phyloP scores from a whole-genome alignment of 2,113 vertebrate genomes.

The Heterocephalus glaber region DNA sequence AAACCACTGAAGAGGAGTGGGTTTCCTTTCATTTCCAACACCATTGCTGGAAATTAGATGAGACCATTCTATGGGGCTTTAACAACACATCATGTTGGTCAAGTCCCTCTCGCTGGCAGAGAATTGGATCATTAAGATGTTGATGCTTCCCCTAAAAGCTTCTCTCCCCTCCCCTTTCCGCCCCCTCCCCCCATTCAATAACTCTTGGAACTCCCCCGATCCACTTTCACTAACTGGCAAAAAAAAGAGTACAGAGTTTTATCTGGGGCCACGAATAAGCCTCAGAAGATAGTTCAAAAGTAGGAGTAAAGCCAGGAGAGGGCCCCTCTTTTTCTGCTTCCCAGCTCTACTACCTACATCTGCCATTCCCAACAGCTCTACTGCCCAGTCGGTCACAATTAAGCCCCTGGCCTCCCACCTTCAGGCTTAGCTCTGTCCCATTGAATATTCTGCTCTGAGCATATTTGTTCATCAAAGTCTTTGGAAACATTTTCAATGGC shows the following conservation, averaged over 20 bases:
- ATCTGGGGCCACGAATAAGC: background rate
- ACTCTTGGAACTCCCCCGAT: constrained; percentile 1
- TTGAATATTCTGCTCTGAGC: background rate
- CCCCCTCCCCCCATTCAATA: background rate
- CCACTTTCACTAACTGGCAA: background rate
- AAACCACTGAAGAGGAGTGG: background rate
- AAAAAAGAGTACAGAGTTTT: background rate
- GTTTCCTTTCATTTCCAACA: background rate
- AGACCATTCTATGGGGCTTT: constrained; percentile 44
- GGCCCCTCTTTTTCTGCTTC: background rate
- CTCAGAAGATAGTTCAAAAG: background rate
- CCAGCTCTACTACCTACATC: background rate
- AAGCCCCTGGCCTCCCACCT: background rate
- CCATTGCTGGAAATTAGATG: background rate
- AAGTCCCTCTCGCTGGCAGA: background rate
- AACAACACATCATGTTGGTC: constrained; percentile 41
- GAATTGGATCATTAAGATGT: background rate
- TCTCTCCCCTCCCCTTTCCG: background rate
- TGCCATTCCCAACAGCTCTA: background rate
- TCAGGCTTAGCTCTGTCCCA: background rate
- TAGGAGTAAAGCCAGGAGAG: background rate
- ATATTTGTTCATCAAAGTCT: background rate
- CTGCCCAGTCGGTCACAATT: background rate
- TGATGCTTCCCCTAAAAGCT: background rate
- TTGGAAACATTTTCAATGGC: constrained; percentile 43